Evolutionary conservation across 2,888 invertebrate species (phyloP), one percentile per base, ranked within the genome.

Genomic region (Lepas anatifera): DNA sequence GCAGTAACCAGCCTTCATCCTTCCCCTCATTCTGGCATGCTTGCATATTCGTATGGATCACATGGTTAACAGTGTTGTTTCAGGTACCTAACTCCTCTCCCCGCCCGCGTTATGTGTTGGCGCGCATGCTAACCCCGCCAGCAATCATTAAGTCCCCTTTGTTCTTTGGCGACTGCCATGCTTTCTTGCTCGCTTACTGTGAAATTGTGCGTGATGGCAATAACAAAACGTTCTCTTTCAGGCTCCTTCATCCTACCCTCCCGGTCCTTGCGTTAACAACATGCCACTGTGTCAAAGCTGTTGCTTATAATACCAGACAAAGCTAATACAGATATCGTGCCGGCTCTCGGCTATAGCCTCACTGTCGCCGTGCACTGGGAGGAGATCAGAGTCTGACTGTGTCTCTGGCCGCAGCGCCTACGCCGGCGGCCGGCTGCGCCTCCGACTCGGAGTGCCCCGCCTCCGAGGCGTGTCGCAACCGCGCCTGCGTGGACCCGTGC

Each of bases 401-500:
- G 50, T 6, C 27, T 13, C n/a, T 25, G 6, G 32, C 25, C 52
- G 58, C 64, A 64, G 37, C 64, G 37, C 39, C 64, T 8, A 8
- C 64, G n/a, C n/a, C 35, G 64, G 64, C 39, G 3, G 22, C 39
- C 13, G 64, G 64, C 80, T 66, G 90, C 77, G 81, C 89, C 75
- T 87, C 89, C 72, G 91, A 91, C 78, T 87, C 86, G 41, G 91
- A 89, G 71, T 90, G 90, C 76, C 77, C 85, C 16, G 84, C 85
- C 73, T 86, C 87, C 77, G 82, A 85, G 75, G 88, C 89, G 18
- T 90, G 90, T 76, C 85, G 89, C 25, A 87, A 89, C 77, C 82
- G 86, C 73, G 84, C 82, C 73, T 93, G 93, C 77, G 81, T 84
- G 67, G 86, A 89, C 77, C 91, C 92, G 18, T 94, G 94, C 77